A percentile compares a stretch with the other conserved stretches of the same genome.
Conservation (phyloP, 2,888 invertebrate species). For the Sarcophaga variegata region DNA sequence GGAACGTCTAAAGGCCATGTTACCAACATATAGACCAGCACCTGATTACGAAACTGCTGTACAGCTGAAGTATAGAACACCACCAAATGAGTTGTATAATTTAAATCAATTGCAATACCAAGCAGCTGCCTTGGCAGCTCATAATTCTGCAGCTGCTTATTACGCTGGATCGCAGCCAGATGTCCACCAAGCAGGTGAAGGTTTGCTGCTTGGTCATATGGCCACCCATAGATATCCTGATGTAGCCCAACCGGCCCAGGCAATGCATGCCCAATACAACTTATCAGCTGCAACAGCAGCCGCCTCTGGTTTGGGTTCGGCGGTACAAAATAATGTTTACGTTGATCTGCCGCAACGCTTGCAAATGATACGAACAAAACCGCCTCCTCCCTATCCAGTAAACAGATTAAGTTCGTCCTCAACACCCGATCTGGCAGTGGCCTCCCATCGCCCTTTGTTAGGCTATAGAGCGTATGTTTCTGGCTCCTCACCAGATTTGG, state of each 20-base stretch:
- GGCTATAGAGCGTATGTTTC: slow-evolving; percentile 84
- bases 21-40: slow-evolving; percentile 94
- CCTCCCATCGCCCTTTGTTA: slow-evolving; percentile 84
- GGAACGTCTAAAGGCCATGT: slow-evolving; percentile 86
- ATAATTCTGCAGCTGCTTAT: slow-evolving; percentile 73
- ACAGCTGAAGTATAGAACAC: slow-evolving; percentile 89
- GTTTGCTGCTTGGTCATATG: slow-evolving; percentile 77
- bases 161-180: slow-evolving; percentile 86
- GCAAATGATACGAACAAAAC: slow-evolving; percentile 84
- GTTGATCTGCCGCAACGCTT: slow-evolving; percentile 79
- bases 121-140: slow-evolving; percentile 72
- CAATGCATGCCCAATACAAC: slow-evolving; percentile 78
- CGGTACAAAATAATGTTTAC: slow-evolving; percentile 74
- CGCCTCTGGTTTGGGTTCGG: slow-evolving; percentile 60
- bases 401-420: slow-evolving; percentile 91
- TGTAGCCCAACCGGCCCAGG: slow-evolving; percentile 84
- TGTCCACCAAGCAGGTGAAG: slow-evolving; percentile 84
- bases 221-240: slow-evolving; percentile 84
- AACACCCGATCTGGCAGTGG: slow-evolving; percentile 91
- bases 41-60: slow-evolving; percentile 98
- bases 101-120: slow-evolving; percentile 73
- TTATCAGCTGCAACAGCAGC: slow-evolving; percentile 70
- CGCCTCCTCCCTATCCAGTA: slow-evolving; percentile 92
- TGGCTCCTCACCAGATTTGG: slow-evolving; percentile 90
- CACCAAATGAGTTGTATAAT: slow-evolving; percentile 82